These are phyloP conservation scores for Boleophthalmus pectinirostris DNA, from an alignment of 2,113 vertebrate species.

Conservation along the genomic window DNA sequence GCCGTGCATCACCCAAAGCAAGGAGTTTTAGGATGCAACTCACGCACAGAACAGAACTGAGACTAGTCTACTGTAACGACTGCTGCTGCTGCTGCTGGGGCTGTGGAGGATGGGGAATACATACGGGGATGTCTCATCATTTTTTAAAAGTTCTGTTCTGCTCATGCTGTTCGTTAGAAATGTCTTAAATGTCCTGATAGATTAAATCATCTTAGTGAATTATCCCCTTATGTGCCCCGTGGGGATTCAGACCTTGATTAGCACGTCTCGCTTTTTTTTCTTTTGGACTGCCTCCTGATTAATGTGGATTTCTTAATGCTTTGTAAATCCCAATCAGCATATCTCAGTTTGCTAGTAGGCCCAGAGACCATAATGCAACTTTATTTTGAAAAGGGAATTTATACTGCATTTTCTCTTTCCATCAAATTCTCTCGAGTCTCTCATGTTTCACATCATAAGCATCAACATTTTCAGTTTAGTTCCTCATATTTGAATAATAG, in stretches of 20 bases:
- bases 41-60: not conserved
- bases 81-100: not conserved
- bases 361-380: not conserved
- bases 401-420: not conserved
- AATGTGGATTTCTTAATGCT: not conserved
- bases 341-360: not conserved
- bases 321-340: not conserved
- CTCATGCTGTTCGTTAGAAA: not conserved
- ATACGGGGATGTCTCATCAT: not conserved
- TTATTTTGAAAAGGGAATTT: not conserved
- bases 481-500: too few relatives aligned
- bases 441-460: too few relatives aligned
- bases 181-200: not conserved
- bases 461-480: too few relatives aligned
- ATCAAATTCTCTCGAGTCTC: not conserved
- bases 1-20: not conserved
- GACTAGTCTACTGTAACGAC: slow-evolving; percentile 1
- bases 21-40: not conserved
- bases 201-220: not conserved
- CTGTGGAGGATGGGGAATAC: not conserved
- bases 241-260: not conserved
- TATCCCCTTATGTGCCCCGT: not conserved
- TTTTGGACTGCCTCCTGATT: not conserved
- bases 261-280: not conserved
- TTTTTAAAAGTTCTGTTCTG: not conserved